Conservation (phyloP, 2,797 vertebrate genomes). For the Rachycentron canadum region DNA sequence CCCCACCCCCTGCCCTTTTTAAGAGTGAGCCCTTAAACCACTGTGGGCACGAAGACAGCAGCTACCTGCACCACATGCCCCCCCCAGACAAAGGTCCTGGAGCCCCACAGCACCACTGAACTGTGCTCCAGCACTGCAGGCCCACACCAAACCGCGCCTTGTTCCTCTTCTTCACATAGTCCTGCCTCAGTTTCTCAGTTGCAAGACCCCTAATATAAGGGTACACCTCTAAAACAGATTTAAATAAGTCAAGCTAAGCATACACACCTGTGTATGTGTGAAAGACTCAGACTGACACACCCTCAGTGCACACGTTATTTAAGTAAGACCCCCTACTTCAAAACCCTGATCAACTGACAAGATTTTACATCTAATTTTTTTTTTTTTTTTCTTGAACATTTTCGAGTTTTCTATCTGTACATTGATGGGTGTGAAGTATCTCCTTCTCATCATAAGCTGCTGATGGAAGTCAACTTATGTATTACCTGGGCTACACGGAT, state of each 20-base stretch:
- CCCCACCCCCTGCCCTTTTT: slow-evolving; percentile 95
- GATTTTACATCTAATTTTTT: slow-evolving; percentile 40
- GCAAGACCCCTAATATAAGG: slow-evolving; percentile 19
- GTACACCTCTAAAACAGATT: slow-evolving; percentile 36
- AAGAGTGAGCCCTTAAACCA: slow-evolving; percentile 97
- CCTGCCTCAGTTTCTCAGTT: slow-evolving; percentile 55
- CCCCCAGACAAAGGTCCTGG: slow-evolving; percentile 88
- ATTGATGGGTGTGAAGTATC: slow-evolving; percentile 52
- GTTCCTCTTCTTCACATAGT: slow-evolving; percentile 38
- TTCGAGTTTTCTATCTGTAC: slow-evolving; percentile 52
- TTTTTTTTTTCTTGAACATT: slow-evolving; percentile 26
- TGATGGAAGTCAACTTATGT: slow-evolving; percentile 56
- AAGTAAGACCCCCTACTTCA: slow-evolving; percentile 50
- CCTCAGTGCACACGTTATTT: slow-evolving; percentile 45
- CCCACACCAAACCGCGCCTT: slow-evolving; percentile 54
- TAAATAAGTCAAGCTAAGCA: slow-evolving; percentile 41
- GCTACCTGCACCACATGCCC: slow-evolving; percentile 93
- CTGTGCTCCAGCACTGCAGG: slow-evolving; percentile 45
- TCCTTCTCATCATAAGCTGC: slow-evolving; percentile 67
- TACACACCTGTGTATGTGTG: slow-evolving; percentile 23
- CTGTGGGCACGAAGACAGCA: slow-evolving; percentile 91
- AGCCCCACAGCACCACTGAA: slow-evolving; percentile 91
- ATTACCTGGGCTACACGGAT: slow-evolving; percentile 48
- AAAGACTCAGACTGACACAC: slow-evolving; percentile 29
- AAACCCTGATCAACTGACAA: slow-evolving; percentile 43